These are phyloP conservation scores for Erynnis tages DNA, from an alignment of 2,888 invertebrate genomes.

Conservation along the genomic window DNA sequence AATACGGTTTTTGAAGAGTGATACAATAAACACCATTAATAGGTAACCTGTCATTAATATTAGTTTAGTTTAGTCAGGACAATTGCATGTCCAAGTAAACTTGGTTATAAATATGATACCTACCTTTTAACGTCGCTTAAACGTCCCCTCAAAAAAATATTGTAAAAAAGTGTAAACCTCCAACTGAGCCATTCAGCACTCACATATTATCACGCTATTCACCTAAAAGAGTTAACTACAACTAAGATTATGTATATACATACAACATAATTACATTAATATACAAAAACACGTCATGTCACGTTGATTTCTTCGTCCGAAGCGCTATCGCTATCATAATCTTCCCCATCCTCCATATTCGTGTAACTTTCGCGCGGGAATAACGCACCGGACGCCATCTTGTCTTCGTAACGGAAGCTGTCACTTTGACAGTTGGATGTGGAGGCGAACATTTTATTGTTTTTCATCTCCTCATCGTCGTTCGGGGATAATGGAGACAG, in stretches of 20 bases:
- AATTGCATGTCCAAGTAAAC: no score
- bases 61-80: no score
- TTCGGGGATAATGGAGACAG: conserved; percentile 81
- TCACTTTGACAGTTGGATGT: conserved; percentile 56
- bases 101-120: no score
- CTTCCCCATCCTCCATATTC: conserved; percentile 67
- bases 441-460: conserved; percentile 58
- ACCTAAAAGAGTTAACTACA: neutral
- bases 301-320: conserved; percentile 93
- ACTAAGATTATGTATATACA: neutral
- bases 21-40: no score
- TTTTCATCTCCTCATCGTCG: conserved; percentile 60
- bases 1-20: no score
- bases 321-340: conserved; percentile 82
- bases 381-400: conserved; percentile 52
- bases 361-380: conserved; percentile 59
- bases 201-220: neutral
- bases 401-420: conserved; percentile 63
- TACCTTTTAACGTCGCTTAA: no score
- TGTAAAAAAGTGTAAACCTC: no score
- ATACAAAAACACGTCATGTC: conserved; percentile 85
- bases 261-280: conserved; percentile 24
- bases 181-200: no score
- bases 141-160: no score
- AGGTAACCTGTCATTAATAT: no score